Conservation (phyloP, 2,888 invertebrate species). For the Drosophila fulvimacula region DNA sequence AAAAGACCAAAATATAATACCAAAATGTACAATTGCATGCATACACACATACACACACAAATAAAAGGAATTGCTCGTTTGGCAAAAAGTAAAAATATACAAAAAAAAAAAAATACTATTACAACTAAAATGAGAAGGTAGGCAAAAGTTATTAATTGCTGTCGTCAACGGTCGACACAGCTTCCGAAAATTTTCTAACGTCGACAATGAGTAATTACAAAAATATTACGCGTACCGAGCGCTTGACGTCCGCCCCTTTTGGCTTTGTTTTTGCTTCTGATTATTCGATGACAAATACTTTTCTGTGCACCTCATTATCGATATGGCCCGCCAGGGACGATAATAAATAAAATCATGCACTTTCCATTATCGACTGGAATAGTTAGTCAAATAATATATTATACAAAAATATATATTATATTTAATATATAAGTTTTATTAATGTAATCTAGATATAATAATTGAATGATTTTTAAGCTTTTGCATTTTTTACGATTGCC, state of each 20-base stretch:
- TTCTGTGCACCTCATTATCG: conserved; percentile 28
- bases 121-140: conserved; percentile 12
- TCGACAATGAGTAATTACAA: conserved; percentile 51
- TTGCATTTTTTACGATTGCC: not conserved
- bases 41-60: conserved; percentile 21
- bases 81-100: conserved; percentile 4
- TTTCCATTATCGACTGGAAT: conserved; percentile 34
- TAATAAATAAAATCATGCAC: conserved; percentile 10
- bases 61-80: conserved; percentile 21
- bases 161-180: conserved; percentile 21
- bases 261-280: conserved; percentile 62
- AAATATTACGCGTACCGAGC: conserved; percentile 60
- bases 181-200: conserved; percentile 25
- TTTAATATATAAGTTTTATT: not conserved
- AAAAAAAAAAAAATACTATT: not conserved
- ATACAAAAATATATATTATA: too few relatives aligned
- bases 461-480: not conserved
- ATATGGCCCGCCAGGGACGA: conserved; percentile 32
- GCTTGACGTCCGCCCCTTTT: conserved; percentile 62
- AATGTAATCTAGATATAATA: too few relatives aligned
- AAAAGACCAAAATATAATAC: conserved; percentile 6
- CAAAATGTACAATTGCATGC: conserved; percentile 21
- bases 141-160: conserved; percentile 24
- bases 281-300: conserved; percentile 51
- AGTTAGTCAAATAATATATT: not conserved